phyloP scores from a whole-genome alignment of 2,888 invertebrate genomes.

The Sepioteuthis lessoniana region DNA sequence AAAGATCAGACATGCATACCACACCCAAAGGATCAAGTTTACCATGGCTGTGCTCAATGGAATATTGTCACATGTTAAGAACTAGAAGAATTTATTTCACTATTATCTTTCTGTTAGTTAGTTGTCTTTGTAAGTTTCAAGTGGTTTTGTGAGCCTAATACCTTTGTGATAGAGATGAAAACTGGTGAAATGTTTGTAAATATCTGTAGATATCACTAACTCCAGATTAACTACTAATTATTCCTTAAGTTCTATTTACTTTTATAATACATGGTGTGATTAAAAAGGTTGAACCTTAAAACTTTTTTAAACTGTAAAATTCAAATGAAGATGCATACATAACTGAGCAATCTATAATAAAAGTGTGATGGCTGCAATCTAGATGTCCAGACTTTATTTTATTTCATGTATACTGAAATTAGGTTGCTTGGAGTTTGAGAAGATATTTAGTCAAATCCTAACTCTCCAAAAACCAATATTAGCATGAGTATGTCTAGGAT shows the following conservation, averaged over 20 bases:
- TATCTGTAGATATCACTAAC: not conserved
- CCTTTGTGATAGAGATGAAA: not conserved
- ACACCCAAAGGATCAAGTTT: not conserved
- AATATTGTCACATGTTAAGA: not conserved
- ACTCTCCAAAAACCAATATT: too few relatives aligned
- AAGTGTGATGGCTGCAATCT: too few relatives aligned
- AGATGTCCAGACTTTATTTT: too few relatives aligned
- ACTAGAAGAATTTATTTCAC: not conserved
- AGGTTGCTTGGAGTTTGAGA: too few relatives aligned
- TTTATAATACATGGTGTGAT: too few relatives aligned
- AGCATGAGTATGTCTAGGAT: too few relatives aligned
- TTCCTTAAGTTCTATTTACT: not conserved
- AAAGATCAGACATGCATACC: not conserved
- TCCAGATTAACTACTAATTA: not conserved
- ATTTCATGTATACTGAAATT: too few relatives aligned
- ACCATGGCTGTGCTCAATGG: not conserved
- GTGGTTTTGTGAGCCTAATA: not conserved
- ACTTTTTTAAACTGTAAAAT: too few relatives aligned
- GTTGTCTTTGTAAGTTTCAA: not conserved
- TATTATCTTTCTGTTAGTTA: not conserved
- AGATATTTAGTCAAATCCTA: too few relatives aligned
- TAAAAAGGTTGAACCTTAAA: too few relatives aligned
- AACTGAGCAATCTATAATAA: too few relatives aligned
- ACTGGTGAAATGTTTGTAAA: not conserved
- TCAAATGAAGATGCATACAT: too few relatives aligned